These are phyloP conservation scores for Cisticola juncidis DNA, from an alignment of 2,113 vertebrate genomes.

Conservation along the genomic window DNA sequence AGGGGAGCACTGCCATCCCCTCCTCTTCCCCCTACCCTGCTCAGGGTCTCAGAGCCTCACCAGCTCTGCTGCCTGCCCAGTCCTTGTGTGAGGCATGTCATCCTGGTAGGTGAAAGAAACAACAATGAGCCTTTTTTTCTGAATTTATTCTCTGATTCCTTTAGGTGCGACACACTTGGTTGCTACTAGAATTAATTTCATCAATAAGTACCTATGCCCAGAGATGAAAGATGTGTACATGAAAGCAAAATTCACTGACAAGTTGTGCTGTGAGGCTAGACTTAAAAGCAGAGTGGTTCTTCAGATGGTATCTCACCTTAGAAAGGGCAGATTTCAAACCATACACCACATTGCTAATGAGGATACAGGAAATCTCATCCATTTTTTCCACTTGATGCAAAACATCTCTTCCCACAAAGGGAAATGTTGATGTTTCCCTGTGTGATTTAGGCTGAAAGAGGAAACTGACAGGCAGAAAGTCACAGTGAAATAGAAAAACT, in stretches of 20 bases:
- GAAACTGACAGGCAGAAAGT: constrained; percentile 38
- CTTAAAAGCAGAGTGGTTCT: constrained; percentile 4
- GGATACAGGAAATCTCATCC: constrained; percentile 51
- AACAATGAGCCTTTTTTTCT: neutral
- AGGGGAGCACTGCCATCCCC: neutral
- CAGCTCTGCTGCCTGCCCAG: neutral
- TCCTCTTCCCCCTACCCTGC: neutral
- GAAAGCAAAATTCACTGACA: constrained; percentile 27
- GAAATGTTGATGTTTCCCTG: constrained; percentile 24
- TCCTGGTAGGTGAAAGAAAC: neutral
- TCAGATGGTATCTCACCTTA: constrained; percentile 23
- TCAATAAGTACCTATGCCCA: neutral
- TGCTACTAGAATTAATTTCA: constrained; percentile 9
- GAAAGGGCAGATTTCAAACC: constrained; percentile 7
- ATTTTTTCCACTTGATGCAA: constrained; percentile 44
- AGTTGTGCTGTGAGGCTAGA: neutral
- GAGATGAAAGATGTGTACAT: neutral
- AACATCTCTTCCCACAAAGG: constrained; percentile 36
- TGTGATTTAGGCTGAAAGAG: constrained; percentile 17
- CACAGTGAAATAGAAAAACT: neutral
- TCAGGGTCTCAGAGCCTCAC: neutral
- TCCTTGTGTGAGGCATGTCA: neutral
- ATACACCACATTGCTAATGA: neutral
- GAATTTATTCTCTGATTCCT: neutral
- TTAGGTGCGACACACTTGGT: neutral